phyloP scores from a whole-genome alignment of 1,140 invertebrate genomes.

The Leptinotarsa defecta region DNA sequence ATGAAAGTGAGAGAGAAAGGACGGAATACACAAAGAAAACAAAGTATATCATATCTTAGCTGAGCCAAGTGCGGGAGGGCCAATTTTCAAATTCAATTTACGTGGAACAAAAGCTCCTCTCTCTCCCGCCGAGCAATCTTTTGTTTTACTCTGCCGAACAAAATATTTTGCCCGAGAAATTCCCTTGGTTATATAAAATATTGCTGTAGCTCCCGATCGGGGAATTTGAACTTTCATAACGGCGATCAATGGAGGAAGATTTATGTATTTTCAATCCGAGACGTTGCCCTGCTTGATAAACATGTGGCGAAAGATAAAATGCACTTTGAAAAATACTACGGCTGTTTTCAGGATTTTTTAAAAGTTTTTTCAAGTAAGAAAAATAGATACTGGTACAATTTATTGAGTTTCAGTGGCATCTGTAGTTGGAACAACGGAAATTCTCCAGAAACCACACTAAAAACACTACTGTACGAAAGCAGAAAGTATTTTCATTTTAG shows the following conservation, averaged over 20 bases:
- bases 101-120: constrained; percentile 49
- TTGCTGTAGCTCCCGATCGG: constrained; percentile 42
- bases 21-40: constrained; percentile 38
- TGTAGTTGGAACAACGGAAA: too few species aligned
- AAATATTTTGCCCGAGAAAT: constrained; percentile 50
- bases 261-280: background rate
- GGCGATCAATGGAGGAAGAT: constrained; percentile 27
- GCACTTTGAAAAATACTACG: too few species aligned
- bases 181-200: constrained; percentile 52
- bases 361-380: too few species aligned
- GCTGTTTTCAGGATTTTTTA: too few species aligned
- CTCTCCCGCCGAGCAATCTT: constrained; percentile 35
- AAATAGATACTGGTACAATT: too few species aligned
- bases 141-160: constrained; percentile 44
- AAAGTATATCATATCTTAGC: constrained; percentile 48
- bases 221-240: constrained; percentile 47
- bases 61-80: constrained; percentile 44
- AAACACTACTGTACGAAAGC: too few species aligned
- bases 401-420: too few species aligned
- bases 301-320: too few species aligned
- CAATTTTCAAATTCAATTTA: constrained; percentile 57
- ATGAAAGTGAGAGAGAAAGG: constrained; percentile 26
- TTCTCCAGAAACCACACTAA: too few species aligned
- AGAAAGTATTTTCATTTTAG: too few species aligned
- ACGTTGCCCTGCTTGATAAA: too few species aligned